phyloP scores from a whole-genome alignment of 2,888 invertebrate species.

The Euproctis similis region DNA sequence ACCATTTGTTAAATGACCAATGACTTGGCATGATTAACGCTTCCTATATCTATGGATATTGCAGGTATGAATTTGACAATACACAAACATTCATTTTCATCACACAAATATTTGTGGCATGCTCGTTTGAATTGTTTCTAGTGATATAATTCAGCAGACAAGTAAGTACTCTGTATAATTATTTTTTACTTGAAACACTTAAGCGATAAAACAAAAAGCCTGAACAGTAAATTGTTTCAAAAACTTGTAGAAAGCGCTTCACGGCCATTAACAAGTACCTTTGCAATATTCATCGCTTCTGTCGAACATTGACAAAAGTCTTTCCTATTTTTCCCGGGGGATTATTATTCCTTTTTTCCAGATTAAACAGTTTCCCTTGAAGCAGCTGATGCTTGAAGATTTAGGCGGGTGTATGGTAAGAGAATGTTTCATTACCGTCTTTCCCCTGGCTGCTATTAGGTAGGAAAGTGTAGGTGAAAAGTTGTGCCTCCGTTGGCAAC shows the following conservation, averaged over 20 bases:
- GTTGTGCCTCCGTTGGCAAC: slow-evolving; percentile 14
- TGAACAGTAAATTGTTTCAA: too few species aligned
- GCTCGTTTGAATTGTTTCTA: too few species aligned
- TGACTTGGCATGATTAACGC: too few species aligned
- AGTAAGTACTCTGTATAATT: too few species aligned
- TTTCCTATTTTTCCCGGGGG: not conserved
- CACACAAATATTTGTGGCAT: too few species aligned
- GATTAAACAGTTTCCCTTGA: not conserved
- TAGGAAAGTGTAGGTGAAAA: slow-evolving; percentile 13
- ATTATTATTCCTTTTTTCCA: slow-evolving; percentile 2
- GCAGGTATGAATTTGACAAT: too few species aligned
- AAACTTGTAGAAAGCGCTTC: not conserved
- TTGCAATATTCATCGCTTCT: not conserved
- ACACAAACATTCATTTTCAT: too few species aligned
- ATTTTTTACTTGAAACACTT: too few species aligned
- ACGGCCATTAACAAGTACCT: not conserved
- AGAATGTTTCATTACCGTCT: slow-evolving; percentile 17
- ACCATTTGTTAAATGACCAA: too few species aligned
- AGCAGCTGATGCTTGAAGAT: slow-evolving; percentile 5
- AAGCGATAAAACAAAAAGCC: too few species aligned
- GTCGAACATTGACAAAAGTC: slow-evolving; percentile 1
- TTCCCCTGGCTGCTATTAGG: slow-evolving; percentile 14
- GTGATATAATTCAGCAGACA: too few species aligned
- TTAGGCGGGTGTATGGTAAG: slow-evolving; percentile 5
- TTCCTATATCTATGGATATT: too few species aligned